Evolutionary conservation across 2,113 vertebrate genomes (phyloP).

Genomic region (Pristiophorus japonicus): DNA sequence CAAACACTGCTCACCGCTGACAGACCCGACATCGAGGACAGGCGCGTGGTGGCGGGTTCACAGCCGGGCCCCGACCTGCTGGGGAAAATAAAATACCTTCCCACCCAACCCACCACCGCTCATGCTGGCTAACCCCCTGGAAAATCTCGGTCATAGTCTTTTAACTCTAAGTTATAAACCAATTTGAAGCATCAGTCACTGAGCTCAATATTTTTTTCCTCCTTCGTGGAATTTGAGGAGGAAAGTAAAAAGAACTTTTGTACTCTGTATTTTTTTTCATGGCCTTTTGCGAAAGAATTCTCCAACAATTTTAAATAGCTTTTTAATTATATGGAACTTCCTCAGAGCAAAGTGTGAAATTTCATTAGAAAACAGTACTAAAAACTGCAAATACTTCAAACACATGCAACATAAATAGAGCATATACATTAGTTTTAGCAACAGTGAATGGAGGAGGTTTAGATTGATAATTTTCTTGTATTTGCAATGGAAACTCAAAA

Average conservation of each 20-base stretch:
- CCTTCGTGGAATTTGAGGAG: background rate
- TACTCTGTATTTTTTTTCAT: background rate
- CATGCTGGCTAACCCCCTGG: too few species aligned
- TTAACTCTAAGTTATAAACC: background rate
- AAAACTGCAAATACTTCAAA: background rate
- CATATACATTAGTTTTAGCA: background rate
- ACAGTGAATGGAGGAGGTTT: background rate
- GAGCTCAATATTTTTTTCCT: background rate
- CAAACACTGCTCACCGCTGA: too few species aligned
- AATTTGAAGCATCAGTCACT: background rate
- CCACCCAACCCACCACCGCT: too few species aligned
- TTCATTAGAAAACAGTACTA: background rate
- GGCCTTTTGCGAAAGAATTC: background rate
- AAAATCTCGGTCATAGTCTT: too few species aligned
- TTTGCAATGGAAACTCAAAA: background rate
- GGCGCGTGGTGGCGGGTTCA: too few species aligned
- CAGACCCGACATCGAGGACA: too few species aligned
- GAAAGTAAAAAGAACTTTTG: background rate
- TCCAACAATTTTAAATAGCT: background rate
- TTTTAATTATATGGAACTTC: background rate
- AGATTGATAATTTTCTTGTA: background rate
- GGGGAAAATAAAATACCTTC: too few species aligned
- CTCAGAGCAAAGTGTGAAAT: background rate
- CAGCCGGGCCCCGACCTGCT: too few species aligned
- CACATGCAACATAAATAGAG: background rate